Percentiles rank a stretch among this genome's conserved stretches.
Evolutionary conservation across 2,888 invertebrate species (phyloP).

Genomic region (Acleris literana): DNA sequence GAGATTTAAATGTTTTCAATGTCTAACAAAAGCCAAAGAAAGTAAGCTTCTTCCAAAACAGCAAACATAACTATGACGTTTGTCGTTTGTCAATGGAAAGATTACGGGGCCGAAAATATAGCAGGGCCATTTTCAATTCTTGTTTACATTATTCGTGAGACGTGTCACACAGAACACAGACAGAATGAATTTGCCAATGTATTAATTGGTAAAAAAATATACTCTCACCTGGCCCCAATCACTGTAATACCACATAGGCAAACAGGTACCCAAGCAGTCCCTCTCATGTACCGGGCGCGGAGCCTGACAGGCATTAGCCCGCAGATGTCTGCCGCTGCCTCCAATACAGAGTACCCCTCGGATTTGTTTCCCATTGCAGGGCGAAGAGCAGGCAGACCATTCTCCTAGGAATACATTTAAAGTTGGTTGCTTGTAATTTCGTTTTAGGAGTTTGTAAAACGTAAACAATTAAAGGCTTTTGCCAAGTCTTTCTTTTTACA

Average conservation of each 20-base stretch:
- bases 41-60: too few relatives aligned
- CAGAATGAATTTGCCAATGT: too few relatives aligned
- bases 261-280: slow-evolving; percentile 85
- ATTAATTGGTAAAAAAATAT: background rate
- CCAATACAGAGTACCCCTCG: slow-evolving; percentile 87
- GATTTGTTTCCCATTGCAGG: slow-evolving; percentile 82
- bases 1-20: too few relatives aligned
- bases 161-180: too few relatives aligned
- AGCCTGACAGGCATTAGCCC: slow-evolving; percentile 84
- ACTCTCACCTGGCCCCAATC: slow-evolving; percentile 87
- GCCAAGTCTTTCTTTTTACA: background rate
- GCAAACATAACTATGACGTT: too few relatives aligned
- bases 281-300: slow-evolving; percentile 86
- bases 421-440: background rate
- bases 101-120: too few relatives aligned
- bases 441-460: too few relatives aligned
- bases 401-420: slow-evolving; percentile 56
- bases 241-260: slow-evolving; percentile 88
- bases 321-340: slow-evolving; percentile 81
- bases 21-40: too few relatives aligned
- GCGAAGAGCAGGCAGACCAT: slow-evolving; percentile 80
- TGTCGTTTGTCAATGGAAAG: too few relatives aligned
- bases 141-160: too few relatives aligned
- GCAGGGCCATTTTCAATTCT: too few relatives aligned
- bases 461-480: too few relatives aligned